phyloP scores from a whole-genome alignment of 2,113 vertebrate genomes.

The Picathartes gymnocephalus region DNA sequence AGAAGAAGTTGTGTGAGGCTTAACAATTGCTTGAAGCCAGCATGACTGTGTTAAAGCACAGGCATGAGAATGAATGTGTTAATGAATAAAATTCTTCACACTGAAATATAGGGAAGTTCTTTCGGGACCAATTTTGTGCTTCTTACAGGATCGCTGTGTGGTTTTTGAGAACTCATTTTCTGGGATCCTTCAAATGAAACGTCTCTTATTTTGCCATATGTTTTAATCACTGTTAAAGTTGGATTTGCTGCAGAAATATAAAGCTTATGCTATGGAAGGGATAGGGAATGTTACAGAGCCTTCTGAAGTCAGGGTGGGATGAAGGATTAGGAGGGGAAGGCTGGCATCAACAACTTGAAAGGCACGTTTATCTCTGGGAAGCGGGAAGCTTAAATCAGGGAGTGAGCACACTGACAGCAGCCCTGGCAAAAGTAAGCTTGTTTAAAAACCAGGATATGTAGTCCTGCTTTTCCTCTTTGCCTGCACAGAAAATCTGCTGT shows the following conservation, averaged over 20 bases:
- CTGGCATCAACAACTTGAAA: conserved; percentile 20
- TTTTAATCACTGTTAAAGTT: conserved; percentile 23
- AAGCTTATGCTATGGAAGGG: not conserved
- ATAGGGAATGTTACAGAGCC: not conserved
- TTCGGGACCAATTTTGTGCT: not conserved
- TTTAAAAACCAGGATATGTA: not conserved
- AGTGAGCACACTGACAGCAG: not conserved
- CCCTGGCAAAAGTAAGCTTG: not conserved
- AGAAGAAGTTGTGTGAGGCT: not conserved
- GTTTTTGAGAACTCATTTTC: not conserved
- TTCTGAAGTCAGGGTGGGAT: not conserved
- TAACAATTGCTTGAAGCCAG: not conserved
- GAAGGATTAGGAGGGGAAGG: not conserved
- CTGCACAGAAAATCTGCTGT: not conserved
- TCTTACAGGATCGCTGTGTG: not conserved
- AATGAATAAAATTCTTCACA: not conserved
- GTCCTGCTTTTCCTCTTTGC: not conserved
- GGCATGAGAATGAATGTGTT: not conserved
- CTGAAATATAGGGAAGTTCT: not conserved
- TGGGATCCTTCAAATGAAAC: not conserved
- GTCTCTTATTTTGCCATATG: not conserved
- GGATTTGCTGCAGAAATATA: not conserved
- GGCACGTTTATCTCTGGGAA: not conserved
- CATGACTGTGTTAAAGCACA: not conserved
- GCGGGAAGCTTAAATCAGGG: conserved; percentile 20